Evolutionary conservation across 2,888 invertebrate genomes (phyloP).

Genomic region (Volucella bombylans): DNA sequence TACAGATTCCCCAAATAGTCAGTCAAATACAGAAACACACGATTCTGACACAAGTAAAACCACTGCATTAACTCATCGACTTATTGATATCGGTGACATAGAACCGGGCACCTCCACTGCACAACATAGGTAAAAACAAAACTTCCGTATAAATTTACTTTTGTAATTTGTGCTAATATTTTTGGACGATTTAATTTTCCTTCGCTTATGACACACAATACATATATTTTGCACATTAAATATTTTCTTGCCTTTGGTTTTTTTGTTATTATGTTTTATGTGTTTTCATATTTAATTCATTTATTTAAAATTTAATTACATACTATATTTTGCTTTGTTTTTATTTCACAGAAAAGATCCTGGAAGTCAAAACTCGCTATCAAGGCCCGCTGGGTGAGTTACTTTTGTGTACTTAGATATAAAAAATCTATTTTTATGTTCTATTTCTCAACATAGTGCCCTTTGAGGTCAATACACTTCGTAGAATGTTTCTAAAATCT

Average conservation of each 20-base stretch:
- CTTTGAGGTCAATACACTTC: too few relatives aligned
- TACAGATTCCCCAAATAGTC: conserved; percentile 76
- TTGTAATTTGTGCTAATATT: neutral
- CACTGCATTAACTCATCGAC: conserved; percentile 77
- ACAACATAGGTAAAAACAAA: conserved; percentile 78
- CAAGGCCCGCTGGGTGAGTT: conserved; percentile 44
- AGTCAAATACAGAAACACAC: conserved; percentile 78
- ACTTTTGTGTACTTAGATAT: neutral
- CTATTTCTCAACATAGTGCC: too few relatives aligned
- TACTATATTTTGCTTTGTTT: conserved; percentile 17
- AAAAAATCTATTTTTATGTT: neutral
- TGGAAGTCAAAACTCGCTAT: conserved; percentile 53
- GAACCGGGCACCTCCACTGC: conserved; percentile 80
- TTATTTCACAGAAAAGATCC: conserved; percentile 52
- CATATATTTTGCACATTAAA: neutral
- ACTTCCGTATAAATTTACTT: conserved; percentile 19
- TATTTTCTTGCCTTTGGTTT: too few relatives aligned
- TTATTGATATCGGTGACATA: conserved; percentile 78
- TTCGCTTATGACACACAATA: too few relatives aligned
- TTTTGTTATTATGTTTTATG: neutral
- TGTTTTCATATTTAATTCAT: neutral
- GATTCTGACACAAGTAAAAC: conserved; percentile 76
- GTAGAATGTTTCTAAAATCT: too few relatives aligned
- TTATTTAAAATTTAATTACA: neutral
- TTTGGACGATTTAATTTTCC: neutral